Base-by-base conservation (phyloP, 1,140 invertebrate genomes). In the Heliconius hewitsoni region DNA sequence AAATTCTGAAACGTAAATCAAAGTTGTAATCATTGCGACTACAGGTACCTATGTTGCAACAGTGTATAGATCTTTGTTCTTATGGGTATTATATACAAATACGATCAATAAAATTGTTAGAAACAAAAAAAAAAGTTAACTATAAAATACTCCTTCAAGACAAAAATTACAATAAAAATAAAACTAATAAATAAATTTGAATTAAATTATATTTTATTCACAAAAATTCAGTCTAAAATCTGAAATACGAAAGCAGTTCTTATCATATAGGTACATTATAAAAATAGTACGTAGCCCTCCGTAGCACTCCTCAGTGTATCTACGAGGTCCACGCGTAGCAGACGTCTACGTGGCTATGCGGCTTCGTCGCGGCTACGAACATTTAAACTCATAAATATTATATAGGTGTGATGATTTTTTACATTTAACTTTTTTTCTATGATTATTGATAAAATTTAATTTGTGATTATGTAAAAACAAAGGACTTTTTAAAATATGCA, bases 261-360 rank as follows among this genome's bases (percentile, higher is more conserved):
- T 78, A 78, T 78, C 76, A 78, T 73, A 78, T 66, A 60, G 9
- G n/a, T 60, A 66, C 60, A 66, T 27, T n/a, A 73, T 60, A 78
- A 60, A 73, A 78, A 73, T 73, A 73, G 23, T 42, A 73, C 71
- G 30, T 78, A 78, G 73, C 66, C 19, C 60, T 71, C 74, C 73
- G 78, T 79, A 79, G 78, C 60, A 55, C 78, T 52, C 57, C 77
- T 78, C 79, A 80, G 79, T 80, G 19, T 73, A 66, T 72, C 74
- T 80, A 76, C 79, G 74, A 76, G 70, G 71, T 8, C 23, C 74
- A 70, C 19, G 30, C 79, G 79, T 80, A 73, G 74, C 74, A 30
- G 74, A 46, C 79, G 79, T 78, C 76, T 78, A 78, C 76, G 76
- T 52, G 52, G 46, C n/a, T 42, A 55, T 8, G 76, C 55, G 76